A percentile compares a stretch with the other conserved stretches of the same genome.
phyloP scores from a whole-genome alignment of 2,888 invertebrate species.

The Andrena camellia region DNA sequence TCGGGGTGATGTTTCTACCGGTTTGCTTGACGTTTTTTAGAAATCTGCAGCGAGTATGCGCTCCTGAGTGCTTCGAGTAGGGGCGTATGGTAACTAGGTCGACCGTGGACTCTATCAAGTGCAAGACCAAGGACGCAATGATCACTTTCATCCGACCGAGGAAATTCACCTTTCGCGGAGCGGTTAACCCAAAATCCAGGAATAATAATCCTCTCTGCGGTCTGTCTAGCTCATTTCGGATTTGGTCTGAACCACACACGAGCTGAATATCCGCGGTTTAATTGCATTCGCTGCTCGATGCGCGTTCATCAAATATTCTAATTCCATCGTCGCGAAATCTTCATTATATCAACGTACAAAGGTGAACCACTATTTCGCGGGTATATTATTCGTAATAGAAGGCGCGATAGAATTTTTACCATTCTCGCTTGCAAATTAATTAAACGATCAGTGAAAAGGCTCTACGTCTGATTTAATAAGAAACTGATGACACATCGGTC shows the following conservation, averaged over 20 bases:
- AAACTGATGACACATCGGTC: neutral
- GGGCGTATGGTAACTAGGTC: slow-evolving; percentile 59
- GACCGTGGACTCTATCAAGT: slow-evolving; percentile 54
- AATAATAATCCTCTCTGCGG: neutral
- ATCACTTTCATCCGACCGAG: slow-evolving; percentile 72
- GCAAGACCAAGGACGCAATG: slow-evolving; percentile 77
- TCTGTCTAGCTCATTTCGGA: neutral
- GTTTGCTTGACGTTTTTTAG: slow-evolving; percentile 58
- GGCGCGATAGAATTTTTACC: neutral
- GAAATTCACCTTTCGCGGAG: slow-evolving; percentile 3
- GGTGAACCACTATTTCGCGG: neutral
- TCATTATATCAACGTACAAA: neutral
- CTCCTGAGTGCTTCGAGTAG: slow-evolving; percentile 1
- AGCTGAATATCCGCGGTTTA: neutral
- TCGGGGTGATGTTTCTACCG: slow-evolving; percentile 1
- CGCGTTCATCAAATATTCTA: neutral
- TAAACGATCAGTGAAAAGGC: neutral
- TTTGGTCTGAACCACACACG: neutral
- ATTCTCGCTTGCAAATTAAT: neutral
- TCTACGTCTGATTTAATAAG: neutral
- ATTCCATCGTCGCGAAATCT: neutral
- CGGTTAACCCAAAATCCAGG: slow-evolving; percentile 17
- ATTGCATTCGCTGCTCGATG: neutral
- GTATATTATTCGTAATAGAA: neutral
- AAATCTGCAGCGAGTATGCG: slow-evolving; percentile 49